These are phyloP conservation scores for Ichneumoninae sp. DNA, from an alignment of 2,888 invertebrate species.

Conservation along the genomic window DNA sequence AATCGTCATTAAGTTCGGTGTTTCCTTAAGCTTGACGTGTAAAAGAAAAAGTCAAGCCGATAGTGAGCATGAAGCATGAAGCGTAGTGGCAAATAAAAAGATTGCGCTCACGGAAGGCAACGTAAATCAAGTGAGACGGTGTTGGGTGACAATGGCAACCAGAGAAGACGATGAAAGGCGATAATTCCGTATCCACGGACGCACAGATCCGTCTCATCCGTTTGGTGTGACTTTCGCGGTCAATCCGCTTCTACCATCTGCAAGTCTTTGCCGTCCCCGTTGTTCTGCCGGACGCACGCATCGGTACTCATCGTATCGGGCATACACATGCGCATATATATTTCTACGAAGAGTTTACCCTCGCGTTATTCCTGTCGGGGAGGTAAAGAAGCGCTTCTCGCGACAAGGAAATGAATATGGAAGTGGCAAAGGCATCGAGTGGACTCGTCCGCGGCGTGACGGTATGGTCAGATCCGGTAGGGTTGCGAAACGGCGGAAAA, in stretches of 20 bases:
- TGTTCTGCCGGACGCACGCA: constrained; percentile 42
- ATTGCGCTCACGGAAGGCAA: constrained; percentile 21
- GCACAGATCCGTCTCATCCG: constrained; percentile 74
- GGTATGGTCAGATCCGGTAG: constrained; percentile 19
- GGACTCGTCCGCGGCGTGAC: constrained; percentile 8
- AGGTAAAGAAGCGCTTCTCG: background rate
- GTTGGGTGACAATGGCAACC: constrained; percentile 39
- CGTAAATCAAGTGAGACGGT: constrained; percentile 27
- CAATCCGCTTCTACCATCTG: constrained; percentile 58
- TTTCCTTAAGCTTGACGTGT: background rate
- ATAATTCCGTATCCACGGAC: constrained; percentile 69
- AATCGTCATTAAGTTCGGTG: background rate
- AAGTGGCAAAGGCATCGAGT: constrained; percentile 12
- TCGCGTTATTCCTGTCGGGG: background rate
- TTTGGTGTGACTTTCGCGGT: constrained; percentile 76
- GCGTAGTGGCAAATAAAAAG: background rate
- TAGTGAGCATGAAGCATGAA: background rate
- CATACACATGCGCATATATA: background rate
- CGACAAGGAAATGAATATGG: constrained; percentile 30
- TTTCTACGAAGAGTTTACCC: background rate
- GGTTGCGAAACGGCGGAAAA: constrained; percentile 34
- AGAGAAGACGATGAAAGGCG: constrained; percentile 52
- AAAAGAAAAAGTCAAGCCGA: background rate
- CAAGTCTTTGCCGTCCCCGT: constrained; percentile 63
- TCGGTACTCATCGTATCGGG: constrained; percentile 6